Evolutionary conservation across 2,113 vertebrate species (phyloP).

Genomic region (Xiphias gladius): DNA sequence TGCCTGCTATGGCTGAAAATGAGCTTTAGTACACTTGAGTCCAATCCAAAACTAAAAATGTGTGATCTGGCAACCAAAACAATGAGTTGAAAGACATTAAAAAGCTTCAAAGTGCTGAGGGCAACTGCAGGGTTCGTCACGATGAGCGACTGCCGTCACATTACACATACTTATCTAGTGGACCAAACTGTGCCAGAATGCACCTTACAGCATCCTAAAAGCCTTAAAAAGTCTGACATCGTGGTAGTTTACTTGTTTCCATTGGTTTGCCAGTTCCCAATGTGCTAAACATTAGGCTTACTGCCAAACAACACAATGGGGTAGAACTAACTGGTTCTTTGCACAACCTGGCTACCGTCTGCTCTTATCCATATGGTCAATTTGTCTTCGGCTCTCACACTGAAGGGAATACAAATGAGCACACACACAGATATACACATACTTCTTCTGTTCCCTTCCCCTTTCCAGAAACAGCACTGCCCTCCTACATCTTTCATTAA

Average conservation of each 20-base stretch:
- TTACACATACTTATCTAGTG: background rate
- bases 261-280: slow-evolving; percentile 66
- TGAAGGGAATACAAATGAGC: slow-evolving; percentile 45
- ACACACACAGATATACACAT: background rate
- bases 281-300: slow-evolving; percentile 70
- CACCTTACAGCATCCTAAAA: slow-evolving; percentile 58
- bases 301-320: slow-evolving; percentile 75
- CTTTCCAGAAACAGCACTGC: slow-evolving; percentile 7
- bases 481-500: background rate
- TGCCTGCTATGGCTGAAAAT: background rate
- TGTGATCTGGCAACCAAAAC: background rate
- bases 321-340: slow-evolving; percentile 70
- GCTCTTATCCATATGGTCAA: slow-evolving; percentile 71
- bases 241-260: slow-evolving; percentile 58
- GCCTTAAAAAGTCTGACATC: slow-evolving; percentile 39
- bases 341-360: slow-evolving; percentile 70
- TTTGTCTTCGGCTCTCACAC: slow-evolving; percentile 55
- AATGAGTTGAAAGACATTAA: background rate
- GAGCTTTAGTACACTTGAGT: background rate
- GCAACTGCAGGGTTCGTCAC: background rate
- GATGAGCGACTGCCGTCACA: too few relatives aligned
- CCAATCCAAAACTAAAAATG: background rate
- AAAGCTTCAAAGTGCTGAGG: background rate
- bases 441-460: background rate
- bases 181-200: slow-evolving; percentile 32